Evolutionary conservation across 2,888 invertebrate species (phyloP).

Genomic region (Drosophila demipolita): DNA sequence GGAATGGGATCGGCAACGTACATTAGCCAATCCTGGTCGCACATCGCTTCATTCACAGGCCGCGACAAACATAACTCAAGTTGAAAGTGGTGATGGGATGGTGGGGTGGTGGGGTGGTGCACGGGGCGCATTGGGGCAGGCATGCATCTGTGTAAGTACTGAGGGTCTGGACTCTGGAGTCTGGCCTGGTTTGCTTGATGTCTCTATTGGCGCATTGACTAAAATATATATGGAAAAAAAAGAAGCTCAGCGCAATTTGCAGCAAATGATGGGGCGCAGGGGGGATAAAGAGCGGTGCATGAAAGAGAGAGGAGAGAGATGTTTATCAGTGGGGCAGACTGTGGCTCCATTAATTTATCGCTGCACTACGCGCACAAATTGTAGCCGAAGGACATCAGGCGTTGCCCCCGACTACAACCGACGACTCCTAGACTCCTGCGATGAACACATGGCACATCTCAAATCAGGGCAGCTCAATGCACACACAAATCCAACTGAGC

Average conservation of each 20-base stretch:
- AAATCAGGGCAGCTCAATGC: constrained; percentile 41
- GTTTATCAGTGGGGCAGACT: constrained; percentile 55
- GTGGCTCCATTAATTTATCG: constrained; percentile 81
- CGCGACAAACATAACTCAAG: constrained; percentile 73
- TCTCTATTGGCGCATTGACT: constrained; percentile 72
- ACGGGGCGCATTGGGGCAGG: constrained; percentile 1
- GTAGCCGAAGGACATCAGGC: constrained; percentile 79
- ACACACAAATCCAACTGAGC: constrained; percentile 1
- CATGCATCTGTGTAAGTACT: constrained; percentile 23
- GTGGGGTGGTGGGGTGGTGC: not conserved
- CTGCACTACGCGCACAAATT: constrained; percentile 84
- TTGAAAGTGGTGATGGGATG: constrained; percentile 28
- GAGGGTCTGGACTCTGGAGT: constrained; percentile 14
- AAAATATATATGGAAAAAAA: constrained; percentile 35
- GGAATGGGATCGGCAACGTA: constrained; percentile 26
- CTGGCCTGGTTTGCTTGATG: constrained; percentile 69
- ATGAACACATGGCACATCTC: constrained; percentile 42
- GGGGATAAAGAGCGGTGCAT: not conserved
- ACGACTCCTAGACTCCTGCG: constrained; percentile 12
- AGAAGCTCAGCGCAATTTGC: constrained; percentile 64
- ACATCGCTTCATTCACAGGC: constrained; percentile 78
- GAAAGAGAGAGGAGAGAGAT: constrained; percentile 29
- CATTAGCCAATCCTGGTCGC: constrained; percentile 79
- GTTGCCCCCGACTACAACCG: constrained; percentile 14
- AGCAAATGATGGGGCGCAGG: constrained; percentile 18